These are phyloP conservation scores for Trematocara caparti DNA, from an alignment of 2,797 vertebrate species.

Conservation along the genomic window DNA sequence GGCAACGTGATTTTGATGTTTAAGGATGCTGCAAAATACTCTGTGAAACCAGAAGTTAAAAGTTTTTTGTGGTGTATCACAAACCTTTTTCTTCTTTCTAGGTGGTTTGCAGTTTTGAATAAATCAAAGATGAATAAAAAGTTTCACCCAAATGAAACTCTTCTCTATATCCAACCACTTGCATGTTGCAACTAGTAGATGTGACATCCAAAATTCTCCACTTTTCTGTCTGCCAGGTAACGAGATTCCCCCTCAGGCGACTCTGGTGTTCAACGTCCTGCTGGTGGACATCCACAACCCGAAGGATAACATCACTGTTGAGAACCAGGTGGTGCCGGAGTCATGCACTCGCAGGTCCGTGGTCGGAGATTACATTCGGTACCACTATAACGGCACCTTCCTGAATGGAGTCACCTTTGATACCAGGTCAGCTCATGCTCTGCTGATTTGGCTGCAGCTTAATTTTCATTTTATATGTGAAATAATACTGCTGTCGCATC, in stretches of 20 bases:
- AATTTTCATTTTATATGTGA: not conserved
- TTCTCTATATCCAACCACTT: not conserved
- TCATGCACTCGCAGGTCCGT: conserved; percentile 80
- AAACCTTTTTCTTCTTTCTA: not conserved
- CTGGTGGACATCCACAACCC: conserved; percentile 92
- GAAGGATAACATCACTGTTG: conserved; percentile 85
- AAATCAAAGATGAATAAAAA: not conserved
- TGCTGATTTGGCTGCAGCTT: not conserved
- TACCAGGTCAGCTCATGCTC: conserved; percentile 79
- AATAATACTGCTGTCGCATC: not conserved
- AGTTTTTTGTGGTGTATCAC: rapidly evolving
- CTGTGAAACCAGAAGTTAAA: not conserved
- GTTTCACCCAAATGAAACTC: not conserved
- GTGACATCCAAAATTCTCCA: not conserved
- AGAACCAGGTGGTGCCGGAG: conserved; percentile 79
- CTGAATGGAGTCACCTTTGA: conserved; percentile 89
- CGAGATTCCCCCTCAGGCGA: conserved; percentile 88
- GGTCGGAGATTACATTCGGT: conserved; percentile 90
- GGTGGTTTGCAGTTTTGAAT: not conserved
- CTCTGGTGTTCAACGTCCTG: conserved; percentile 85
- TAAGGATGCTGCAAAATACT: not conserved
- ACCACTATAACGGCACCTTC: conserved; percentile 94
- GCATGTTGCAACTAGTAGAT: not conserved
- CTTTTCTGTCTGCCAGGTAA: conserved; percentile 71
- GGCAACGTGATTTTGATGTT: not conserved